These are phyloP conservation scores for Xestia sexstrigata DNA, from an alignment of 2,888 invertebrate species.

Conservation along the genomic window DNA sequence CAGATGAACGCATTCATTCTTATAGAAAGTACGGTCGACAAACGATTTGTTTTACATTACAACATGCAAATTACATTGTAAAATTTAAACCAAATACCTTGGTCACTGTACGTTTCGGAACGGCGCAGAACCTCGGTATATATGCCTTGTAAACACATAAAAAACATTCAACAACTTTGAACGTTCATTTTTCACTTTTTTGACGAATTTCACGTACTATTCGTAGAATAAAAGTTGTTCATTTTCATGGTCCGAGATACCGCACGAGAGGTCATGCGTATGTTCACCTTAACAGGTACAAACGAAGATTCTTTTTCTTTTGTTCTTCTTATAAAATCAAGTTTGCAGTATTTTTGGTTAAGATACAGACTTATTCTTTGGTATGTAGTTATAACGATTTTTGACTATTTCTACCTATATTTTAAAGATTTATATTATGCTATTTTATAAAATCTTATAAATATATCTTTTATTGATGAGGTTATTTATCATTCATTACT, in stretches of 20 bases:
- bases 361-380: constrained; percentile 57
- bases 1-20: too few relatives aligned
- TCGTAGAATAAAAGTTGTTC: not conserved
- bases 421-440: not conserved
- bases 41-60: too few relatives aligned
- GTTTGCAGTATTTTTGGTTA: constrained; percentile 19
- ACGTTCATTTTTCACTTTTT: not conserved
- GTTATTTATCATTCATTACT: constrained; percentile 5
- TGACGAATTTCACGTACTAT: not conserved
- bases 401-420: constrained; percentile 1
- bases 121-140: too few relatives aligned
- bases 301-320: not conserved
- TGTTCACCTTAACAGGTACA: not conserved
- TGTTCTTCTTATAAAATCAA: not conserved
- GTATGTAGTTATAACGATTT: constrained; percentile 35
- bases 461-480: not conserved
- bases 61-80: too few relatives aligned
- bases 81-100: too few relatives aligned
- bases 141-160: too few relatives aligned
- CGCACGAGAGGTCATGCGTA: not conserved
- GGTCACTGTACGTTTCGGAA: too few relatives aligned
- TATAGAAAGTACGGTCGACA: too few relatives aligned
- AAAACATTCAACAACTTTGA: too few relatives aligned
- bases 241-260: not conserved
- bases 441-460: not conserved